Evolutionary conservation across 1,140 invertebrate genomes (phyloP).

Genomic region (Leptopilina clavipes): DNA sequence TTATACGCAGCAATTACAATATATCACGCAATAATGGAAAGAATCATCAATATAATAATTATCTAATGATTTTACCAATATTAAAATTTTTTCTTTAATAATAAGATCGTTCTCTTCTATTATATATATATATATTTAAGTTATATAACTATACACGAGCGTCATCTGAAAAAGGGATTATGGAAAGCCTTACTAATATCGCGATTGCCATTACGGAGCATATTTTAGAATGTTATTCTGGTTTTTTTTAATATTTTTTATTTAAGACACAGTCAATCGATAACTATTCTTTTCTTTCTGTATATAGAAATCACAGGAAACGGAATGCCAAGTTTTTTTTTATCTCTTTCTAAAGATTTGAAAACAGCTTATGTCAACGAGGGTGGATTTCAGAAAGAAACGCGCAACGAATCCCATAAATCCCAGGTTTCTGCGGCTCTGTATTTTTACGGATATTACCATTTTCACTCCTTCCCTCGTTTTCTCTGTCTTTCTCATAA

Average conservation of each 20-base stretch:
- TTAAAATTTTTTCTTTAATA: neutral
- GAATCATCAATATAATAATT: slow-evolving; percentile 48
- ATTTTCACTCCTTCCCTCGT: neutral
- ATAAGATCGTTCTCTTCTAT: neutral
- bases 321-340: slow-evolving; percentile 3
- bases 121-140: neutral
- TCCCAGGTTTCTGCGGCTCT: slow-evolving; percentile 6
- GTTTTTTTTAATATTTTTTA: neutral
- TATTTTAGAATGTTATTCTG: slow-evolving; percentile 23
- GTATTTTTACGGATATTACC: neutral
- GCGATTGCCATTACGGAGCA: slow-evolving; percentile 13
- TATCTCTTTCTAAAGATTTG: slow-evolving; percentile 8
- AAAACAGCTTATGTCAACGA: slow-evolving; percentile 29
- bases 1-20: neutral
- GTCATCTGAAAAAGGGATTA: neutral
- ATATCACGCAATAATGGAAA: slow-evolving; percentile 38
- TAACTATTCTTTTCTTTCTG: slow-evolving; percentile 6
- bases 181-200: neutral
- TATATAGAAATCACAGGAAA: slow-evolving; percentile 23
- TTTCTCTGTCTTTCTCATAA: neutral
- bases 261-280: slow-evolving; percentile 4
- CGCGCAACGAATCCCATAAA: slow-evolving; percentile 23
- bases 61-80: slow-evolving; percentile 50
- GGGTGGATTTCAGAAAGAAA: neutral
- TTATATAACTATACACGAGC: slow-evolving; percentile 41